Base-by-base conservation (phyloP, 1,140 invertebrate genomes). In the Aleiodes sp. region DNA sequence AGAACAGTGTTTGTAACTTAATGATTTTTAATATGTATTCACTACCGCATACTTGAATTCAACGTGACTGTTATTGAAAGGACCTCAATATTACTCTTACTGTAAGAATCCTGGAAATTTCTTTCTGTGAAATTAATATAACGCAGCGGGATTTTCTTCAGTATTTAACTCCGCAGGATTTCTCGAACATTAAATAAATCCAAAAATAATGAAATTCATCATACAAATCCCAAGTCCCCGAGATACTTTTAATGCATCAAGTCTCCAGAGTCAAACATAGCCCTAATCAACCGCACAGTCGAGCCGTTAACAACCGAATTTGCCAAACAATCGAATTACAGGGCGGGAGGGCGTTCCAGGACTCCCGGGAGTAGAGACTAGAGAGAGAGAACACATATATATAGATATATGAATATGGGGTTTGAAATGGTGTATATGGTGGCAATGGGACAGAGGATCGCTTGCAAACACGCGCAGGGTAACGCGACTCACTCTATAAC, bases 251-350 rank as follows among this genome's bases (percentile, higher is more conserved):
- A 52, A 52, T 52, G 6, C 19, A 4, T 4, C 46, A 52, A 59
- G 21, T 68, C 57, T 68, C n/a, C 12, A 12, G 37, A 24, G 21
- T 26, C 35, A 24, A 78, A 72, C 73, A 79, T 78, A 76, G 73
- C 73, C 70, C 76, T 76, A 75, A 79, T 77, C 75, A 78, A 76
- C 76, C 75, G 72, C 74, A 70, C 60, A 75, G 73, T 73, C 57
- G 71, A 64, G 60, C 69, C 72, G 74, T 78, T 76, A 77, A 78
- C 76, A 78, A 77, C 72, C 68, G 73, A 79, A 80, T 80, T 80
- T 78, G 69, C 74, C 76, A 74, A 80, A 79, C 77, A 80, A 80
- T 76, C 74, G 75, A 80, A 79, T 80, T 80, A 77, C 65, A 70
- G 65, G 65, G 64, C 35, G 71, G 60, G 77, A 75, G 75, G 74